These are phyloP conservation scores for Actinopyga echinites DNA, from an alignment of 53 echinoderm and acorn worm species.

Conservation along the genomic window DNA sequence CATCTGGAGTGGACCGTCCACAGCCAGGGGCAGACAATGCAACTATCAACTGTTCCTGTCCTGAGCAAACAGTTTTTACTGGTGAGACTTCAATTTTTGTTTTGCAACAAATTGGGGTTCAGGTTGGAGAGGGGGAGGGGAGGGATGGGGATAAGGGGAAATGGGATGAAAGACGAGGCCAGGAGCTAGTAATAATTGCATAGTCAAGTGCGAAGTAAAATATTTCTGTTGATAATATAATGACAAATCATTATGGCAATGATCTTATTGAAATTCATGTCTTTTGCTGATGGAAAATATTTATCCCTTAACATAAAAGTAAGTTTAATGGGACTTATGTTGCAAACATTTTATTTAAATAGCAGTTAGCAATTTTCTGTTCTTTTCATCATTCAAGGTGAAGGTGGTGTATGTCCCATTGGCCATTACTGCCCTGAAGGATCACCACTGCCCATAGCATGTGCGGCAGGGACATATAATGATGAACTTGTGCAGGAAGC, in stretches of 20 bases:
- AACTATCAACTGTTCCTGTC: conserved; percentile 72
- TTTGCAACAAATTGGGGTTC: no score
- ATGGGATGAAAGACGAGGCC: no score
- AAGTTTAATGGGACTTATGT: neutral
- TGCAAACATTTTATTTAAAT: neutral
- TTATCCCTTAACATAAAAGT: neutral
- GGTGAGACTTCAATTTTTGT: conserved; percentile 47
- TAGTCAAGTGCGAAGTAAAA: no score
- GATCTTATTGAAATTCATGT: no score
- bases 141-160: no score
- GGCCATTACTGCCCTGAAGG: conserved; percentile 96
- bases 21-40: conserved; percentile 76
- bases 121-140: no score
- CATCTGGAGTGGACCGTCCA: conserved; percentile 80
- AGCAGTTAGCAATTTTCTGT: no score
- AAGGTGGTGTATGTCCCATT: conserved; percentile 87
- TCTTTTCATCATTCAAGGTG: conserved; percentile 41
- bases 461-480: conserved; percentile 82
- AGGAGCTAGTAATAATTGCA: no score
- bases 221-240: no score
- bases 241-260: no score
- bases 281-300: no score
- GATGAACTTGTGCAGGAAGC: conserved; percentile 64
- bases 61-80: conserved; percentile 86
- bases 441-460: conserved; percentile 66